These are phyloP conservation scores for Podarcis raffonei DNA, from an alignment of 2,113 vertebrate species.

Conservation along the genomic window DNA sequence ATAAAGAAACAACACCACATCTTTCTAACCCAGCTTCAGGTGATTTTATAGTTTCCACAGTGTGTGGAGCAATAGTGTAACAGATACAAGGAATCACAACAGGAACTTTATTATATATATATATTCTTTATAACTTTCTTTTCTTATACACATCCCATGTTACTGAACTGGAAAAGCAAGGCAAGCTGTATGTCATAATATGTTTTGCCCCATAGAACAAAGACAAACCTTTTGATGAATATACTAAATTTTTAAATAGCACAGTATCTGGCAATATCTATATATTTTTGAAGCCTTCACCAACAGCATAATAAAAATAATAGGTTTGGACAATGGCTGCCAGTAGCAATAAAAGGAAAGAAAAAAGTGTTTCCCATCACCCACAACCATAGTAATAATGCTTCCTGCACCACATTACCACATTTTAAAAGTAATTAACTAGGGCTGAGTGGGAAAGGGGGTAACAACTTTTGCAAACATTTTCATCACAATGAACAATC, in stretches of 20 bases:
- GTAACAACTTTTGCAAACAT: neutral
- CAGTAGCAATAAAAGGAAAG: neutral
- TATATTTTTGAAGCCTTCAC: neutral
- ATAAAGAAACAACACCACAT: constrained; percentile 33
- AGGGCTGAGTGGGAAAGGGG: neutral
- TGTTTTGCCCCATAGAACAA: neutral
- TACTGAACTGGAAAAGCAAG: neutral
- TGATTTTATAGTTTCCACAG: constrained; percentile 25
- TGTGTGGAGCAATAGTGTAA: constrained; percentile 11
- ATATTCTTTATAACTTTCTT: neutral
- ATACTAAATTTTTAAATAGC: neutral
- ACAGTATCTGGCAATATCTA: neutral
- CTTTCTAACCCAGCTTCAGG: constrained; percentile 32
- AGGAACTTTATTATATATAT: constrained; percentile 24
- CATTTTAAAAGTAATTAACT: neutral
- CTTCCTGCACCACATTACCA: neutral
- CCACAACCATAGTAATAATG: neutral
- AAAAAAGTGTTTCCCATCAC: neutral
- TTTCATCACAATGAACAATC: neutral
- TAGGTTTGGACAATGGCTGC: neutral
- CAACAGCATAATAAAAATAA: neutral
- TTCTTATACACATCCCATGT: neutral
- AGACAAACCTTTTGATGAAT: neutral
- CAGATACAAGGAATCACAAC: constrained; percentile 23
- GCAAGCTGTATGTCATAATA: neutral